phyloP scores from a whole-genome alignment of 2,797 vertebrate species.

The Falco rusticolus region DNA sequence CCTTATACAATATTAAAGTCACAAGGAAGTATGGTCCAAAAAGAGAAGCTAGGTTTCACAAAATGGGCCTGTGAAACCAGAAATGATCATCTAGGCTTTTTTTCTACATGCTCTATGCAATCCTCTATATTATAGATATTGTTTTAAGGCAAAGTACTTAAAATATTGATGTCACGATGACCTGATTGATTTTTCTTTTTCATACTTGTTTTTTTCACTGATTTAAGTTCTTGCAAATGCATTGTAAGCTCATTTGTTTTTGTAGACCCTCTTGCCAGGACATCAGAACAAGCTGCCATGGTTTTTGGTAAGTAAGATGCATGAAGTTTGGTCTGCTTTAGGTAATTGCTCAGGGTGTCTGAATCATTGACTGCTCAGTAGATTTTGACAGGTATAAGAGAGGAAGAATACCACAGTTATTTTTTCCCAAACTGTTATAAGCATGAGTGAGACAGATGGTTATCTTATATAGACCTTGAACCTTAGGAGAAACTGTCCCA shows the following conservation, averaged over 20 bases:
- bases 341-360: neutral
- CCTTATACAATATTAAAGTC: neutral
- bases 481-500: constrained; percentile 2
- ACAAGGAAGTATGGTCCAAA: neutral
- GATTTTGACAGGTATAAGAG: constrained; percentile 3
- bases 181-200: neutral
- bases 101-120: neutral
- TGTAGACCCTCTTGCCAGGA: neutral
- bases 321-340: neutral
- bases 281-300: neutral
- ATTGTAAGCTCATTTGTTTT: neutral
- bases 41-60: neutral
- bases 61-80: neutral
- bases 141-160: neutral
- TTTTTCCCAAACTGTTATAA: constrained; percentile 7
- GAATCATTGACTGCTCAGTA: constrained; percentile 2
- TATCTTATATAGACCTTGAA: constrained; percentile 39
- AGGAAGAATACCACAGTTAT: neutral
- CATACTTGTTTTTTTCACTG: neutral
- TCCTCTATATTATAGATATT: neutral
- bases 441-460: constrained; percentile 2
- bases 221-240: neutral
- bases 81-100: neutral
- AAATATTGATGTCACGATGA: neutral
- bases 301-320: neutral